phyloP scores from a whole-genome alignment of 2,888 invertebrate species.

The Lottia scabra region DNA sequence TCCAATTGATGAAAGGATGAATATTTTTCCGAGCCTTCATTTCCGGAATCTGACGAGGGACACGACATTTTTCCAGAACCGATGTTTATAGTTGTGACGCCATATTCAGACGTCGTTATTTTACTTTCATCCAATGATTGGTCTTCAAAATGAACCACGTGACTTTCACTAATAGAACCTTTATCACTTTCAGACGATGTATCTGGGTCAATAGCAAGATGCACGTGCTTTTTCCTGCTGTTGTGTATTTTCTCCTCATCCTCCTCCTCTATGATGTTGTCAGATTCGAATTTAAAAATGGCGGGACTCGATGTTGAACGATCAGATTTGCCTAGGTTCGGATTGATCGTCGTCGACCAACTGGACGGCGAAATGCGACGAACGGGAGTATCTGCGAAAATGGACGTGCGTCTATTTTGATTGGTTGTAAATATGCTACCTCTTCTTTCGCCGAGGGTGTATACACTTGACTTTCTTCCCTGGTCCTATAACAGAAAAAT shows the following conservation, averaged over 20 bases:
- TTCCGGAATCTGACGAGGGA: not conserved
- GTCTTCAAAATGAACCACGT: not conserved
- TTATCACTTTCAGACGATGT: not conserved
- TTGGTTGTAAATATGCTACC: slow-evolving; percentile 32
- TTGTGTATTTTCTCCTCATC: not conserved
- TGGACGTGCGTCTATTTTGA: slow-evolving; percentile 9
- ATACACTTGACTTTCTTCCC: not conserved
- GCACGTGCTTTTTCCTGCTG: not conserved
- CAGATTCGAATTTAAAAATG: not conserved
- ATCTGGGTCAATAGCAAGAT: not conserved
- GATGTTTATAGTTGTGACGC: not conserved
- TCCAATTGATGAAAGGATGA: not conserved
- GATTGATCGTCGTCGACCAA: not conserved
- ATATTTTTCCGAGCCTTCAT: not conserved
- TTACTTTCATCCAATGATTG: not conserved
- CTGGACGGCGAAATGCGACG: not conserved
- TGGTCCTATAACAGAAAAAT: not conserved
- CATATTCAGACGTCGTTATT: not conserved
- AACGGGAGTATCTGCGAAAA: not conserved
- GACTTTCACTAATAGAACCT: not conserved
- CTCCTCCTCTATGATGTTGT: not conserved
- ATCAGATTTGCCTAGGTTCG: not conserved
- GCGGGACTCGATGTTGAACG: not conserved
- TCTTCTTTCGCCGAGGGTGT: slow-evolving; percentile 1
- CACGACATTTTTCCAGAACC: not conserved